A percentile compares a stretch with the other conserved stretches of the same genome.
phyloP scores from a whole-genome alignment of 2,888 invertebrate genomes.

The Pteria penguin region DNA sequence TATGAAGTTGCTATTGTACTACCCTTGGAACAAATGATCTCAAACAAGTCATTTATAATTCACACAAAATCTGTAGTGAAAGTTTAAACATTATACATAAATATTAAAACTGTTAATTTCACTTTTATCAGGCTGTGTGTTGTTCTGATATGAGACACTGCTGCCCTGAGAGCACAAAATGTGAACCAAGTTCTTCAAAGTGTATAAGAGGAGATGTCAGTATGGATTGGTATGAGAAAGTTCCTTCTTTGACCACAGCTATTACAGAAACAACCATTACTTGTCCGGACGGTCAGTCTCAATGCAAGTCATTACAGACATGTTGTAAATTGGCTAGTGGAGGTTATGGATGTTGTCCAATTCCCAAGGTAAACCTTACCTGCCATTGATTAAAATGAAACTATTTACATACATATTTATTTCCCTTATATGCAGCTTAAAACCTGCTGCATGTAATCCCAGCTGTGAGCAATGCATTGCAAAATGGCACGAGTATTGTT shows the following conservation, averaged over 20 bases:
- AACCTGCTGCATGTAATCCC: too few relatives aligned
- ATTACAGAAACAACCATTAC: constrained; percentile 21
- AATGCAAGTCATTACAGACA: constrained; percentile 51
- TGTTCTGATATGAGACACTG: constrained; percentile 70
- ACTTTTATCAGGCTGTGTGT: constrained; percentile 61
- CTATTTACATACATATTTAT: too few relatives aligned
- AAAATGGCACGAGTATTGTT: too few relatives aligned
- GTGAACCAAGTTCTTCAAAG: constrained; percentile 34
- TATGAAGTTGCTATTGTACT: too few relatives aligned
- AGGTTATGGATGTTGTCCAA: constrained; percentile 75
- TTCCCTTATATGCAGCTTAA: too few relatives aligned
- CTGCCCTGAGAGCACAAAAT: constrained; percentile 59
- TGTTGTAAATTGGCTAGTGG: constrained; percentile 68
- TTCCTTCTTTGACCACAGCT: neutral
- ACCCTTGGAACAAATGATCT: too few relatives aligned
- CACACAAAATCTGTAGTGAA: too few relatives aligned
- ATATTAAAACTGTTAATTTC: too few relatives aligned
- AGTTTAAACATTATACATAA: too few relatives aligned
- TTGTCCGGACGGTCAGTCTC: constrained; percentile 47
- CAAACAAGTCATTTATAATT: too few relatives aligned
- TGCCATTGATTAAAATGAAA: too few relatives aligned
- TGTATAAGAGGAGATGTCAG: constrained; percentile 2
- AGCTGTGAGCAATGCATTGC: too few relatives aligned
- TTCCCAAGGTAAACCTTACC: constrained; percentile 67
- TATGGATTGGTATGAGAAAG: constrained; percentile 2